phyloP scores from a whole-genome alignment of 2,888 invertebrate genomes.

The Physocephala rufipes region DNA sequence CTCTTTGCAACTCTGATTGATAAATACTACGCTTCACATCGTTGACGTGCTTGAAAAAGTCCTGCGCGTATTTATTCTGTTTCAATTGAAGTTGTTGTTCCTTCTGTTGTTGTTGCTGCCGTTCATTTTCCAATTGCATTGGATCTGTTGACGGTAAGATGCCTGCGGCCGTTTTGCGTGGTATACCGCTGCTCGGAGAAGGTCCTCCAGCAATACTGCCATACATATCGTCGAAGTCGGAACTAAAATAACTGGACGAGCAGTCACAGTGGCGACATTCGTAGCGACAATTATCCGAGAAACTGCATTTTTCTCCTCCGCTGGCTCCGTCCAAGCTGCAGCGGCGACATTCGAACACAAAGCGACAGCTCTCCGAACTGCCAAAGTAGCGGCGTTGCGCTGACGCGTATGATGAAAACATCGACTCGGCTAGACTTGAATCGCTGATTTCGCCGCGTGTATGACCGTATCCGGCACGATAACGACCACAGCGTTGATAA shows the following conservation, averaged over 20 bases:
- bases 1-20: slow-evolving; percentile 62
- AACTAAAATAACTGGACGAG: slow-evolving; percentile 64
- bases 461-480: slow-evolving; percentile 41
- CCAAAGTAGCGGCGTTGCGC: slow-evolving; percentile 63
- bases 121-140: slow-evolving; percentile 32
- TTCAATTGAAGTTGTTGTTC: slow-evolving; percentile 57
- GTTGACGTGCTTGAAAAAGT: slow-evolving; percentile 66
- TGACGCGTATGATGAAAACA: slow-evolving; percentile 55
- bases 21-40: slow-evolving; percentile 65
- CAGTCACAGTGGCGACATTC: slow-evolving; percentile 66
- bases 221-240: slow-evolving; percentile 65
- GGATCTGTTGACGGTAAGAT: slow-evolving; percentile 52
- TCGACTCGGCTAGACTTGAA: slow-evolving; percentile 59
- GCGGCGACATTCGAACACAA: slow-evolving; percentile 64
- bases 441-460: slow-evolving; percentile 59
- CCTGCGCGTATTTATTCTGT: slow-evolving; percentile 65
- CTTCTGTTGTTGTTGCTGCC: slow-evolving; percentile 48
- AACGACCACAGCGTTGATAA: slow-evolving; percentile 51
- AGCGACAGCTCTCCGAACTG: slow-evolving; percentile 64
- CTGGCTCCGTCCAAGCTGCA: slow-evolving; percentile 60
- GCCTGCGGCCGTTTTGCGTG: slow-evolving; percentile 59
- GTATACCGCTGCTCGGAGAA: slow-evolving; percentile 54
- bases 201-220: slow-evolving; percentile 51
- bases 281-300: slow-evolving; percentile 64
- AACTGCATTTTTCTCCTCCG: slow-evolving; percentile 61